Base-by-base conservation (phyloP, 2,113 vertebrate genomes). In the Rafetus swinhoei region DNA sequence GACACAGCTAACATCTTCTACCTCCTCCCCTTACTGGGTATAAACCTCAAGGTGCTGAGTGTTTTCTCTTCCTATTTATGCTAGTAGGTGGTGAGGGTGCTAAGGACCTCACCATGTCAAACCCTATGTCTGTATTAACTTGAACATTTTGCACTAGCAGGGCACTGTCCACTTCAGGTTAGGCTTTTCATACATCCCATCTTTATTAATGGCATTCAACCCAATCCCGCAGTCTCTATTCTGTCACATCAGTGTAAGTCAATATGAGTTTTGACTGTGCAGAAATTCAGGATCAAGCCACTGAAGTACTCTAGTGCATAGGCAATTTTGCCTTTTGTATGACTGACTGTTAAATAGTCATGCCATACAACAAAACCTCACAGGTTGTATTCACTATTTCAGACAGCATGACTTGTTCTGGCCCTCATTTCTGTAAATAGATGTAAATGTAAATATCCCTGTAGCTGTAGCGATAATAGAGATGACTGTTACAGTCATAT, bases 321-420 rank as follows among this genome's bases (percentile, higher is more conserved):
- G 19, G 1, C 85, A 88, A 79, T 1, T 1, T 79, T 88, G 59
- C 27, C 2, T 6, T 24, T 0, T 0, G 5, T 56, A 10, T 83
- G 15, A 19, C 7, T 74, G 60, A 76, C 52, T 6, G 13, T 29
- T 16, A 84, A 82, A 55, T 22, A 53, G 56, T 82, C 2, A 32
- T 1, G 4, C 55, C 15, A 77, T 6, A 80, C 19, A 80, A 19
- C 7, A 81, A 93, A 90, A 87, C 1, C 24, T 2, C 5, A 1
- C 7, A 74, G 10, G 32, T 3, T 39, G 6, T 12, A 87, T 56
- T 9, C 32, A 19, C 3, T 80, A 14, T 84, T 88, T 85, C 81
- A 85, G 83, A 54, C 1, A 1, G 1, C n/a, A 32, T 9, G 8
- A n/a, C 86, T 90, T 60, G 35, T 55, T 94, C 74, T 82, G 4